Conservation (phyloP, 2,888 invertebrate species). For the Ferrisia virgata region DNA sequence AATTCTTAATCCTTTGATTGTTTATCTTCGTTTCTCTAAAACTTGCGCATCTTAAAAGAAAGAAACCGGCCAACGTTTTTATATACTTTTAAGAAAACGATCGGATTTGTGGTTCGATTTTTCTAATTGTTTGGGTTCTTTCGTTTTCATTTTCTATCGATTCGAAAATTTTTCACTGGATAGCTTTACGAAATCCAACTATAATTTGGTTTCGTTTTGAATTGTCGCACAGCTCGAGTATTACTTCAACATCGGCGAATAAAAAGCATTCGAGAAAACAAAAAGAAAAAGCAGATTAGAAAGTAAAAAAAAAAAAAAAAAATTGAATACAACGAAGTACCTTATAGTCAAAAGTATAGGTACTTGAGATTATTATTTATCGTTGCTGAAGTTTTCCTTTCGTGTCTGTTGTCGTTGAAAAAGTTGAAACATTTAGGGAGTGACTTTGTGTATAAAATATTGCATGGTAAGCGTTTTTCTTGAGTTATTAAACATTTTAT, state of each 20-base stretch:
- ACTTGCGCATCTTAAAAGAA: not conserved
- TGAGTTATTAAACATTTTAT: slow-evolving; percentile 26
- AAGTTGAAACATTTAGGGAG: slow-evolving; percentile 21
- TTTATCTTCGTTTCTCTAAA: not conserved
- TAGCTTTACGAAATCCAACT: not conserved
- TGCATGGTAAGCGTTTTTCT: slow-evolving; percentile 13
- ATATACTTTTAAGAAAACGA: not conserved
- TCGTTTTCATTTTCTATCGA: not conserved
- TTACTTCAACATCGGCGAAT: not conserved
- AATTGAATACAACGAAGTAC: not conserved
- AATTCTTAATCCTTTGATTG: slow-evolving; percentile 33
- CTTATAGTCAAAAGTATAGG: not conserved
- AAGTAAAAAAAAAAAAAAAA: not conserved
- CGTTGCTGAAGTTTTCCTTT: slow-evolving; percentile 3
- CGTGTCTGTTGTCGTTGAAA: slow-evolving; percentile 5
- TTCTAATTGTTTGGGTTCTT: not conserved
- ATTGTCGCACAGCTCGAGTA: not conserved
- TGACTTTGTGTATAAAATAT: slow-evolving; percentile 4
- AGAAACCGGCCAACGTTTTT: not conserved
- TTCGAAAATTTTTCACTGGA: not conserved
- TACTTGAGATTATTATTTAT: slow-evolving; percentile 5
- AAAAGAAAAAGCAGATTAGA: not conserved
- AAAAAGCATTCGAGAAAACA: not conserved
- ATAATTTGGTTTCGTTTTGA: slow-evolving; percentile 14
- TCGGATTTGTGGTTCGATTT: not conserved